phyloP scores from a whole-genome alignment of 1,140 invertebrate species.

The Drosophila sturtevanti region DNA sequence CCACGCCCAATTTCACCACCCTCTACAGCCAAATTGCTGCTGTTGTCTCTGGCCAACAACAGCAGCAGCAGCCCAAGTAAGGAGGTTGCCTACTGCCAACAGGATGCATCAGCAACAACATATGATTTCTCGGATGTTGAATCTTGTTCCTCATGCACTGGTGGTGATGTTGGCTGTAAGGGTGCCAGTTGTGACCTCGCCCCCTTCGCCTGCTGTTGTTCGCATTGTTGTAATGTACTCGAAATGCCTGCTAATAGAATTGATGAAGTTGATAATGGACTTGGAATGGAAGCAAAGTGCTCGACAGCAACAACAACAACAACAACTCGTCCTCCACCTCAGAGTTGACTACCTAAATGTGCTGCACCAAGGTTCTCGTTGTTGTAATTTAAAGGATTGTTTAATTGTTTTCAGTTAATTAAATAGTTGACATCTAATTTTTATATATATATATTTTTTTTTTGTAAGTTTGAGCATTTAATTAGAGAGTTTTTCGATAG shows the following conservation, averaged over 20 bases:
- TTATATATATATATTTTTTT: background rate
- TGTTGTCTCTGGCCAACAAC: slow-evolving; percentile 57
- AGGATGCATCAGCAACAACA: slow-evolving; percentile 1
- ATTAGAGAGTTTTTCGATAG: background rate
- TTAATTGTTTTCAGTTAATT: slow-evolving; percentile 21
- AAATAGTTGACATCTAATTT: slow-evolving; percentile 13
- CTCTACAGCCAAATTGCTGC: slow-evolving; percentile 63
- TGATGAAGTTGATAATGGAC: slow-evolving; percentile 9
- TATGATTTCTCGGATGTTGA: slow-evolving; percentile 10
- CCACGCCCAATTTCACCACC: slow-evolving; percentile 43
- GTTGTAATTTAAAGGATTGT: slow-evolving; percentile 39
- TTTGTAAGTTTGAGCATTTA: no score
- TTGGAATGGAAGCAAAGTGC: slow-evolving; percentile 11
- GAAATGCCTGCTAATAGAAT: slow-evolving; percentile 11
- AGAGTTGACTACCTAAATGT: slow-evolving; percentile 66
- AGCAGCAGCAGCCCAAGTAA: slow-evolving; percentile 20
- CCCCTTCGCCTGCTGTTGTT: slow-evolving; percentile 9
- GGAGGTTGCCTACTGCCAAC: slow-evolving; percentile 11
- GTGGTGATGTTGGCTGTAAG: background rate
- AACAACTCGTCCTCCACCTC: slow-evolving; percentile 31
- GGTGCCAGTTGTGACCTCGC: slow-evolving; percentile 1
- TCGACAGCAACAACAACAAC: background rate
- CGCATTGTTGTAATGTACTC: slow-evolving; percentile 14
- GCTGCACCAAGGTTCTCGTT: slow-evolving; percentile 75
- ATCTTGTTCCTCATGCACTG: slow-evolving; percentile 1